Evolutionary conservation across 2,113 vertebrate genomes (phyloP).

Genomic region (Channa maculata): DNA sequence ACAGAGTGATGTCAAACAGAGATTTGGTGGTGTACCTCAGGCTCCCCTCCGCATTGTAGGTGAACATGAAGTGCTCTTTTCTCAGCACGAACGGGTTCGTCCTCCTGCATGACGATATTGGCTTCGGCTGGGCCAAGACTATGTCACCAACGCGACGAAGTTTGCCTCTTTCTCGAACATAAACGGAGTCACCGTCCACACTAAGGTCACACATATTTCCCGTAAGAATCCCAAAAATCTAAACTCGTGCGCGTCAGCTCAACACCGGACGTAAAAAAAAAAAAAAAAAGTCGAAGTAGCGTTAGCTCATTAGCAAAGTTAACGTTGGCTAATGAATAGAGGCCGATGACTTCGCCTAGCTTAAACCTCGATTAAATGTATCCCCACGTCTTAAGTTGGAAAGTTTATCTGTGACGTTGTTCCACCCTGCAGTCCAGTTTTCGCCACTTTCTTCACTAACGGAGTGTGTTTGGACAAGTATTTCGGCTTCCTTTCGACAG

Average conservation of each 20-base stretch:
- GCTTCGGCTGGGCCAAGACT: constrained; percentile 70
- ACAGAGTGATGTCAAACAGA: constrained; percentile 90
- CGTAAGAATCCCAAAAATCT: background rate
- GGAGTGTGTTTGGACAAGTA: background rate
- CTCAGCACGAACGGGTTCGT: constrained; percentile 81
- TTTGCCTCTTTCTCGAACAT: constrained; percentile 89
- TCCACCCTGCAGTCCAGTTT: background rate
- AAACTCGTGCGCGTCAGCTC: background rate
- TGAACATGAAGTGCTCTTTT: constrained; percentile 93
- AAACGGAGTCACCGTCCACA: constrained; percentile 83
- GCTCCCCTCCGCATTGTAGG: constrained; percentile 91
- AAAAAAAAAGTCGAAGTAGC: too few relatives aligned
- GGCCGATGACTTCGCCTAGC: background rate
- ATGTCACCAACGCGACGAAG: constrained; percentile 84
- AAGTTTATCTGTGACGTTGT: background rate
- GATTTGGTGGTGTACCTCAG: constrained; percentile 93
- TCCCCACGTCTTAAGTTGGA: rapidly evolving
- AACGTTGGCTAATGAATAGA: constrained; percentile 8
- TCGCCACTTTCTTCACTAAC: background rate
- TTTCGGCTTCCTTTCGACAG: background rate
- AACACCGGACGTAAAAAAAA: background rate
- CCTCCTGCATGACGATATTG: constrained; percentile 64
- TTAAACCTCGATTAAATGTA: background rate
- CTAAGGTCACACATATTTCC: background rate
- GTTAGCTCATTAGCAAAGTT: background rate